A percentile compares a stretch with the other conserved stretches of the same genome.
phyloP scores from a whole-genome alignment of 2,888 invertebrate species.

The Leucophenga maculata region DNA sequence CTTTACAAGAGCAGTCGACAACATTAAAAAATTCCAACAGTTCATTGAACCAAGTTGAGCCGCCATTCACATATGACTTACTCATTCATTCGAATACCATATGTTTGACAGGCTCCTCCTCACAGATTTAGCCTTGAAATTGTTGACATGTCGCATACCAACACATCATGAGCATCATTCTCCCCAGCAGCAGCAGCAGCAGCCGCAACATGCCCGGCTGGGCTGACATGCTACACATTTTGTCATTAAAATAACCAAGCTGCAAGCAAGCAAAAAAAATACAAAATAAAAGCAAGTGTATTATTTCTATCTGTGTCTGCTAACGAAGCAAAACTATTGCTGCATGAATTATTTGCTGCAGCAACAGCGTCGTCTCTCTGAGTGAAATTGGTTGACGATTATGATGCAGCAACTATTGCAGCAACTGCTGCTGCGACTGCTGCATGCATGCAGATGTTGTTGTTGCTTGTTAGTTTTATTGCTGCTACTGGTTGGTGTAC shows the following conservation, averaged over 20 bases:
- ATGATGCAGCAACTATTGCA: not conserved
- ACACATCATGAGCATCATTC: slow-evolving; percentile 17
- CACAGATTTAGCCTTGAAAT: slow-evolving; percentile 42
- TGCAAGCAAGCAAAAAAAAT: not conserved
- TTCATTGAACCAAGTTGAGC: slow-evolving; percentile 13
- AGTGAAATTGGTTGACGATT: too few species aligned
- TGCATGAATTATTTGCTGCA: not conserved
- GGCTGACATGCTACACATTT: slow-evolving; percentile 21
- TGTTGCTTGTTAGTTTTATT: slow-evolving; percentile 11
- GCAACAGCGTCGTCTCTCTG: too few species aligned
- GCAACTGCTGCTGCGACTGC: not conserved
- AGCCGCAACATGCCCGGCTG: not conserved
- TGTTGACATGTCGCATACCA: slow-evolving; percentile 47
- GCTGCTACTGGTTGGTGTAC: slow-evolving; percentile 1
- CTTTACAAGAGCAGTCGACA: not conserved
- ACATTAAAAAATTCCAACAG: slow-evolving; percentile 13
- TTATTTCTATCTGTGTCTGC: too few species aligned
- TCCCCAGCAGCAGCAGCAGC: not conserved
- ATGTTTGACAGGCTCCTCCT: slow-evolving; percentile 3
- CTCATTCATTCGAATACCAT: not conserved
- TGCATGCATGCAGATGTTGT: not conserved
- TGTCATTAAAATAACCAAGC: slow-evolving; percentile 6
- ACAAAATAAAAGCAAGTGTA: too few species aligned
- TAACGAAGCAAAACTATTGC: slow-evolving; percentile 5
- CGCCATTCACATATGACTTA: not conserved